Conservation (phyloP, 2,797 vertebrate species). For the Scolopax rusticola region DNA sequence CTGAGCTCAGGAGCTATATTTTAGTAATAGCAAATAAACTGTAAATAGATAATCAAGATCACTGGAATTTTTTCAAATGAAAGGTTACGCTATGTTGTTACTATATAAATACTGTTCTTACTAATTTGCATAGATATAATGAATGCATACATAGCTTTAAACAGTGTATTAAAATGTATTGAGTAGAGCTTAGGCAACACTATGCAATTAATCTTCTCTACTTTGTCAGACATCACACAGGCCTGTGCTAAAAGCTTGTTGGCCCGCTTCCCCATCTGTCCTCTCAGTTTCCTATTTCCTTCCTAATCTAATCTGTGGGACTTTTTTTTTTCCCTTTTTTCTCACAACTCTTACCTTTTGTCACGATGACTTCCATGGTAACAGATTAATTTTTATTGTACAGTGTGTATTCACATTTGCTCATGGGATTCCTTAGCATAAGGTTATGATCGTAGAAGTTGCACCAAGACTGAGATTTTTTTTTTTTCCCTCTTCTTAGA, state of each 20-base stretch:
- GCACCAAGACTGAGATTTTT: neutral
- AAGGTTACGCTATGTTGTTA: neutral
- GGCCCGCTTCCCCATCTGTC: slow-evolving; percentile 42
- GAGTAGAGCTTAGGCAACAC: slow-evolving; percentile 8
- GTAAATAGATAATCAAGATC: slow-evolving; percentile 13
- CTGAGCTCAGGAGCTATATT: neutral
- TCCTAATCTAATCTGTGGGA: neutral
- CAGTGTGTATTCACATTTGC: neutral
- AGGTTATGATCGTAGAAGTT: neutral
- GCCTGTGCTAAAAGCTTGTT: slow-evolving; percentile 12
- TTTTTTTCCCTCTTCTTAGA: neutral
- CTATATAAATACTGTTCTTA: neutral
- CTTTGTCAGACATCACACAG: slow-evolving; percentile 43
- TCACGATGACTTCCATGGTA: neutral
- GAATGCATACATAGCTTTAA: slow-evolving; percentile 22
- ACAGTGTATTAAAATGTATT: neutral
- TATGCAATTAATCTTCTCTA: slow-evolving; percentile 19
- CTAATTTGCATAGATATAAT: slow-evolving; percentile 11
- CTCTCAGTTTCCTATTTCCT: neutral
- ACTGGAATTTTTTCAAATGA: neutral
- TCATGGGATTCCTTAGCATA: neutral
- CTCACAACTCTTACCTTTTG: neutral
- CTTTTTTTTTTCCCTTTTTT: neutral
- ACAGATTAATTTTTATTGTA: slow-evolving; percentile 32
- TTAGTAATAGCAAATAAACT: slow-evolving; percentile 1